phyloP scores from a whole-genome alignment of 64 coral and sea anemone species.

The Actinia equina region DNA sequence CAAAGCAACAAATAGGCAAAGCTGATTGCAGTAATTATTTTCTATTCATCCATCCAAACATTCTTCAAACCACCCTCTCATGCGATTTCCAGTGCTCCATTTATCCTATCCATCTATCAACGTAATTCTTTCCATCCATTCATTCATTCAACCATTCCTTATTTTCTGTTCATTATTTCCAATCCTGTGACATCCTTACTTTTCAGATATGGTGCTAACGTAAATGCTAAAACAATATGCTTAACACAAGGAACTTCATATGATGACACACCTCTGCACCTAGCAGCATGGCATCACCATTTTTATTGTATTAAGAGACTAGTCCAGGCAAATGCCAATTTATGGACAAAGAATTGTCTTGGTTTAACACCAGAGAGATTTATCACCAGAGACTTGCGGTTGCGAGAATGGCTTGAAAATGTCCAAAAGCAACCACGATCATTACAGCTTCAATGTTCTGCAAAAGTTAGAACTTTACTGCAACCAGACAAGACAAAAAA shows the following conservation, averaged over 20 bases:
- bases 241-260: slow-evolving; percentile 86
- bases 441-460: slow-evolving; percentile 72
- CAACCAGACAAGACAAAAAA: slow-evolving; percentile 85
- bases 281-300: slow-evolving; percentile 83
- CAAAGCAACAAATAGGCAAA: no score
- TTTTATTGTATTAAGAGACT: slow-evolving; percentile 85
- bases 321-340: slow-evolving; percentile 86
- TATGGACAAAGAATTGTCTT: slow-evolving; percentile 94
- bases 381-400: slow-evolving; percentile 73
- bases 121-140: no score
- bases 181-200: not conserved
- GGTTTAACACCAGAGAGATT: slow-evolving; percentile 79
- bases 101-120: no score
- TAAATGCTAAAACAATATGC: slow-evolving; percentile 77
- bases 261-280: slow-evolving; percentile 84
- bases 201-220: slow-evolving; percentile 80
- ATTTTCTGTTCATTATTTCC: not conserved
- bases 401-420: slow-evolving; percentile 78
- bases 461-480: slow-evolving; percentile 74
- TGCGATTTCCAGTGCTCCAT: no score
- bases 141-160: not conserved
- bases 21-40: no score
- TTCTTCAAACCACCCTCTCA: not conserved
- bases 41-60: no score
- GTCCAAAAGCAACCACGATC: slow-evolving; percentile 65